Percentiles rank a stretch among this genome's conserved stretches.
phyloP scores from a whole-genome alignment of 1,140 invertebrate genomes.

The Apis cerana region DNA sequence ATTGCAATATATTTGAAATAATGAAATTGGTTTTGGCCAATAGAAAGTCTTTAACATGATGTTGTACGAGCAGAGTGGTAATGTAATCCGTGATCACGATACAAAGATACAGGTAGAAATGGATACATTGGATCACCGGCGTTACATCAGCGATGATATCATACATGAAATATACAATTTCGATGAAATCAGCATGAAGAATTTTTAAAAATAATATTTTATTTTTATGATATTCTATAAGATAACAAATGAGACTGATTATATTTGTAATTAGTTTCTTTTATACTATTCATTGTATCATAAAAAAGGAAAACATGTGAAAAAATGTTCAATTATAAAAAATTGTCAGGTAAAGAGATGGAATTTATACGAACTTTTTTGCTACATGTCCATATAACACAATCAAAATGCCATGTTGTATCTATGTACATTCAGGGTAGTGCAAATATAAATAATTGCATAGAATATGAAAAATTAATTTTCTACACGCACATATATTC shows the following conservation, averaged over 20 bases:
- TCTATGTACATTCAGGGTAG: conserved; percentile 28
- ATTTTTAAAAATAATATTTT: not conserved
- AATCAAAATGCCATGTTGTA: conserved; percentile 8
- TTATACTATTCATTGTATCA: not conserved
- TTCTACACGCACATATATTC: not conserved
- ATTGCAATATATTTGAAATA: conserved; percentile 50
- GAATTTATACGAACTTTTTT: not conserved
- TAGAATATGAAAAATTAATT: conserved; percentile 10
- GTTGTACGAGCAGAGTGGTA: conserved; percentile 16
- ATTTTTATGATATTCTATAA: not conserved
- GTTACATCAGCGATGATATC: not conserved
- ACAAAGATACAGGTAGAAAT: conserved; percentile 19
- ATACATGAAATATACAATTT: no score
- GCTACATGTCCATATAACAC: not conserved
- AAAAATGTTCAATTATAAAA: not conserved
- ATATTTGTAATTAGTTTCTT: conserved; percentile 1
- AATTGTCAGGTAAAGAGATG: not conserved
- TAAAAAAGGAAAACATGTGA: not conserved
- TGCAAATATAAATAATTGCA: conserved; percentile 53
- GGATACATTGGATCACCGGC: not conserved
- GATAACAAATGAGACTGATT: conserved; percentile 47
- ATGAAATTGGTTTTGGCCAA: conserved; percentile 45
- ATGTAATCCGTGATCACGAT: not conserved
- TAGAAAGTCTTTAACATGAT: conserved; percentile 49
- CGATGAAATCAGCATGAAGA: not conserved